Percentiles rank a stretch among this genome's conserved stretches.
phyloP scores from a whole-genome alignment of 1,140 invertebrate species.

The Lordiphosa mommai region DNA sequence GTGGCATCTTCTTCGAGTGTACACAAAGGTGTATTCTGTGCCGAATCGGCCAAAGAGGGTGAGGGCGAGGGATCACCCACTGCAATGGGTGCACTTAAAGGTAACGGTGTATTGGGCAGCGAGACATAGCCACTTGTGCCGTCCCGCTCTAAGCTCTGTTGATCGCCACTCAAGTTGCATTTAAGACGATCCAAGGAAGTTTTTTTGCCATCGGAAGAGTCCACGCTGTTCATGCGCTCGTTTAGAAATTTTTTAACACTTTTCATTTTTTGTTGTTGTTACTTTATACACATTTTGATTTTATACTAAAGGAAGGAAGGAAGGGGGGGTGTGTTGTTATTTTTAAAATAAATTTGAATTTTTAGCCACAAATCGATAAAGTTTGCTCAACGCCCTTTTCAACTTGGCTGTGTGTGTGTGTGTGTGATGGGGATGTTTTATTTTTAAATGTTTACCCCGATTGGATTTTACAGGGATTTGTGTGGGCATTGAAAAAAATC shows the following conservation, averaged over 20 bases:
- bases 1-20: slow-evolving; percentile 57
- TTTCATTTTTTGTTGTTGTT: slow-evolving; percentile 48
- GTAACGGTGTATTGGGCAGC: slow-evolving; percentile 55
- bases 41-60: slow-evolving; percentile 59
- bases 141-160: slow-evolving; percentile 10
- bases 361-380: slow-evolving; percentile 10
- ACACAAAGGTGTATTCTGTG: slow-evolving; percentile 64
- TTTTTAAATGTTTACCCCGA: slow-evolving; percentile 7
- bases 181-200: slow-evolving; percentile 51
- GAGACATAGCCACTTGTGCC: slow-evolving; percentile 24
- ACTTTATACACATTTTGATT: background rate
- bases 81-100: slow-evolving; percentile 54
- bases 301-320: background rate
- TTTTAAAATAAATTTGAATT: slow-evolving; percentile 28
- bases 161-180: slow-evolving; percentile 15
- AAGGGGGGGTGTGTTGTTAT: background rate
- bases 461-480: slow-evolving; percentile 6
- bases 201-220: slow-evolving; percentile 51
- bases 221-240: slow-evolving; percentile 73
- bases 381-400: background rate
- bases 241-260: slow-evolving; percentile 77
- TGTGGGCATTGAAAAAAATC: too few relatives aligned
- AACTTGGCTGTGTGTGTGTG: background rate
- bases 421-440: background rate
- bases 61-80: slow-evolving; percentile 66